phyloP scores from a whole-genome alignment of 2,888 invertebrate genomes.

The Campoplex capitator region DNA sequence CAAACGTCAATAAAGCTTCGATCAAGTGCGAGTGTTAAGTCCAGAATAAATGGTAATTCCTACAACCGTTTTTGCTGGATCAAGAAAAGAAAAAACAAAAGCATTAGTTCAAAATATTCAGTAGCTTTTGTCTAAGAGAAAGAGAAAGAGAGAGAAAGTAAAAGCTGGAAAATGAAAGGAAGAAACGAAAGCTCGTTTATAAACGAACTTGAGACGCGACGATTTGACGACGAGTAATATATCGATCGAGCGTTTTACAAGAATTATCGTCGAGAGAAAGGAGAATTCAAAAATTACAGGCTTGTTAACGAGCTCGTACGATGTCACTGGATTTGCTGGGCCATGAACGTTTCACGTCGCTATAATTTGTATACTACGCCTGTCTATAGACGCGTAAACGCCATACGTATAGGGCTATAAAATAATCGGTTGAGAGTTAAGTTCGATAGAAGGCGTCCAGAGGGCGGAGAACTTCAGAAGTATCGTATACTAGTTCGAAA shows the following conservation, averaged over 20 bases:
- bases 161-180: neutral
- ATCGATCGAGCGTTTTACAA: conserved; percentile 45
- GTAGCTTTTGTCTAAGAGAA: neutral
- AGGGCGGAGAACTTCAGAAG: conserved; percentile 3
- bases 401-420: neutral
- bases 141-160: neutral
- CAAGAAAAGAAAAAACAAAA: no score
- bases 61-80: no score
- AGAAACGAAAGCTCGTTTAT: neutral
- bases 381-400: neutral
- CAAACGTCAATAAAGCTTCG: no score
- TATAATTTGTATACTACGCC: conserved; percentile 48
- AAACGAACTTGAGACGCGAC: neutral
- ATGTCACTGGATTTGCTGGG: conserved; percentile 33
- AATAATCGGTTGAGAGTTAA: conserved; percentile 3
- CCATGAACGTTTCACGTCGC: conserved; percentile 49
- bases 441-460: conserved; percentile 27
- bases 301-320: conserved; percentile 57
- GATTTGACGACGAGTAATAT: conserved; percentile 10
- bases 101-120: neutral
- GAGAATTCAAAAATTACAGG: conserved; percentile 51
- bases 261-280: conserved; percentile 25
- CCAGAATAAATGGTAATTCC: no score
- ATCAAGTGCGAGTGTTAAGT: neutral
- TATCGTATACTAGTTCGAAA: conserved; percentile 11